Evolutionary conservation across 2,113 vertebrate species (phyloP), one percentile per base, ranked within the genome.

Genomic region (Seriola quinqueradiata): DNA sequence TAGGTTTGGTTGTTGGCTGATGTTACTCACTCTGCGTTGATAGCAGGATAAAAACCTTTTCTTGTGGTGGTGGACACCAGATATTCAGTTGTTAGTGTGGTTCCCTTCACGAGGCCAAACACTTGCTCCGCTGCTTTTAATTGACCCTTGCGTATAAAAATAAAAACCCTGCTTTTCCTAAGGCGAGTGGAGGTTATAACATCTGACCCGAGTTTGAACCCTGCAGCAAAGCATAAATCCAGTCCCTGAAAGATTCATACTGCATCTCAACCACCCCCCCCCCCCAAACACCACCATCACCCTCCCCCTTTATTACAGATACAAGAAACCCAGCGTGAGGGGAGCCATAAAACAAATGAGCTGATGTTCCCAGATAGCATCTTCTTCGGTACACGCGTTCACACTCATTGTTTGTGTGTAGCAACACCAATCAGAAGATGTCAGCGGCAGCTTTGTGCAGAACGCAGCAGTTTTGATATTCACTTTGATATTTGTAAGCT

Each of bases 121-220:
- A 25, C 19, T 63, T 57, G 36, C 48, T 52, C 25, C 17, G 5
- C 3, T 42, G 34, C 16, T 19, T 66, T 64, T 61, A 65, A 44
- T 36, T 42, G n/a, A 63, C 68, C 75, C 13, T 34, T 23, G 17
- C 65, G 70, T 14, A 75, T 90, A 71, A 76, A 34, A 78, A 78
- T 79, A 58, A 71, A 84, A 79, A 23, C 64, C 54, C 25, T n/a
- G 74, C 28, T 66, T 10, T 12, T 60, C 25, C 9, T 1, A n/a
- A 75, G 23, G 36, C 21, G 19, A 38, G 74, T 11, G 25, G 28
- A 50, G 81, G 54, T 75, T 71, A 16, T 23, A 76, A 46, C 68
- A 77, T 74, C 68, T 92, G 92, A 94, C 89, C 92, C 36, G 63
- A 54, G 87, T 63, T 84, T 93, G 90, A 93, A 91, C 92, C 86